Base-by-base conservation (phyloP, 2,888 invertebrate species). In the Dryobotodes eremita region DNA sequence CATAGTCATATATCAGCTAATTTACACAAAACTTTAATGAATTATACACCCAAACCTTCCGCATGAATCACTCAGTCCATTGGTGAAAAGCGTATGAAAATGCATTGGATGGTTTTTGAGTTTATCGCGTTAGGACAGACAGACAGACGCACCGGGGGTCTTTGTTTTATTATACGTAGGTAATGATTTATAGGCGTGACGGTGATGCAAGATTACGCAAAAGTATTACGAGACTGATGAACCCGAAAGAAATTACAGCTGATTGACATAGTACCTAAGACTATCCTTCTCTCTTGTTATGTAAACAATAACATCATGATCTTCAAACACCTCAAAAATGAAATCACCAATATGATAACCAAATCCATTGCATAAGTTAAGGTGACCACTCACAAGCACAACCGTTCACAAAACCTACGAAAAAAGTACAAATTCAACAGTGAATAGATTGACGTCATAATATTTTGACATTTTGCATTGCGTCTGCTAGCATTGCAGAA, bases 401-500 rank as follows among this genome's bases (percentile, higher is more conserved):
- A 36, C 31, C 15, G 46, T 31, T 71, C n/a, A 36, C 20, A 72
- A 31, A 64, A 42, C n/a, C n/a, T 36, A 3, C 2, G 4, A 36
- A 64, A 76, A 69, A n/a, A 57, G 50, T 20, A 46, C 4, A 76
- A 64, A 73, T 53, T 74, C 23, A 57, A n/a, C 50, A 11, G 26
- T 50, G 10, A 57, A 46, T 46, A 48, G 2, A 36, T 1, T 71
- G 69, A 76, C 61, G 69, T 83, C 70, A 70, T n/a, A 46, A 61
- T 15, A 80, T 83, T 87, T 77, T 78, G 66, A 73, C 77, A 85
- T 75, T 23, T 79, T 70, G 48, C 66, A 71, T 74, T 76, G 74
- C 71, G 82, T 65, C 79, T n/a, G n/a, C 70, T 68, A 71, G 59
- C 72, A 79, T 75, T 82, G 62, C 84, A 79, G 81, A 79, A 85